Evolutionary conservation across 2,888 invertebrate species (phyloP), one percentile per base, ranked within the genome.

Genomic region (Geotrupes spiniger): DNA sequence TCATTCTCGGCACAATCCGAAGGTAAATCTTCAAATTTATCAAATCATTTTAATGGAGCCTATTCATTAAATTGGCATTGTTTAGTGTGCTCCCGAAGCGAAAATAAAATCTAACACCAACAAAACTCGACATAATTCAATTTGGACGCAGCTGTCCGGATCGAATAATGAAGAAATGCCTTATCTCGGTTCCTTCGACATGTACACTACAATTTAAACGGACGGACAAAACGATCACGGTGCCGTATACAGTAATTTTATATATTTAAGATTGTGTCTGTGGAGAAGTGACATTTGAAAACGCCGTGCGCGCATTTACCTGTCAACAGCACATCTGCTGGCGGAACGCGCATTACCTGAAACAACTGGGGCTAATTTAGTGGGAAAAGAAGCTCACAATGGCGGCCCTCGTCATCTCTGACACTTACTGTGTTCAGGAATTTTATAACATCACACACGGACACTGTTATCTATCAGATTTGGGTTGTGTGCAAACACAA

Each of bases 301-400:
- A 58, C 53, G 43, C 46, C 51, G 45, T 17, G 51, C 51, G 42
- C 50, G 57, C 52, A 60, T 64, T 63, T 63, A 62, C 62, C 67
- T 66, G 67, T 65, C 67, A 65, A 58, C 61, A 53, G 48, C 53
- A 51, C 64, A 62, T 63, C 65, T 61, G 61, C 60, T 50, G 50
- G 51, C 56, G 56, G 52, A 60, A 59, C 52, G 44, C 52, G 48
- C 55, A 60, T 62, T 67, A 64, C 65, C 66, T 68, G 66, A 69
- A 68, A 69, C 68, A 69, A 69, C 66, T 68, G 69, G 61, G 60
- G 69, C 68, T 66, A 69, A 69, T 69, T 69, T 67, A 46, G 55
- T 54, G 59, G 62, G 64, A 58, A 60, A 52, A 52, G 52, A 44
- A 44, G 46, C 51, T 47, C 54, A 54, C 56, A 54, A 53, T 57